A percentile compares a stretch with the other conserved stretches of the same genome.
Conservation (phyloP, 2,797 vertebrate genomes). For the Falco berigora region DNA sequence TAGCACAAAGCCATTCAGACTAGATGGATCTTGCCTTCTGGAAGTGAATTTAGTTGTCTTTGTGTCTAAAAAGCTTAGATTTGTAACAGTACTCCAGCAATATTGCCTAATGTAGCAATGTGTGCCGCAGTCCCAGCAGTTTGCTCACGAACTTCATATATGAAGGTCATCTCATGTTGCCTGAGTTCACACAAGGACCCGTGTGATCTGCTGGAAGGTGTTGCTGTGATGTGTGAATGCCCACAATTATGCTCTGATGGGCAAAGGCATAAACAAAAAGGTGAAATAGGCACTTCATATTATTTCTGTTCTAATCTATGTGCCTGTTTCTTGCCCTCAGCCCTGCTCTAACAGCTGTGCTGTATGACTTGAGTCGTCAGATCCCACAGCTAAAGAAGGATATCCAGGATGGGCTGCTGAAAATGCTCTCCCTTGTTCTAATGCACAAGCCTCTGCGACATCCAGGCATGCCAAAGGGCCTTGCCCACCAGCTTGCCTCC, state of each 20-base stretch:
- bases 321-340: conserved; percentile 64
- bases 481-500: conserved; percentile 92
- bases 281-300: neutral
- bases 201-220: neutral
- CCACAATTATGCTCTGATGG: neutral
- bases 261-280: neutral
- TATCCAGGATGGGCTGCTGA: conserved; percentile 96
- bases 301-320: neutral
- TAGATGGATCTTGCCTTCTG: neutral
- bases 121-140: neutral
- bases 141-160: neutral
- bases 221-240: neutral
- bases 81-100: neutral
- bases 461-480: conserved; percentile 96
- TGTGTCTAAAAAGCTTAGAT: neutral
- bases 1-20: neutral
- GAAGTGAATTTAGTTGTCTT: neutral
- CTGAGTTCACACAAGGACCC: neutral
- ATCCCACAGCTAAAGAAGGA: conserved; percentile 98
- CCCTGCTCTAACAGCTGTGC: conserved; percentile 92
- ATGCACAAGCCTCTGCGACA: conserved; percentile 98
- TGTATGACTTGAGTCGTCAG: conserved; percentile 96
- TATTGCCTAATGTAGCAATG: neutral
- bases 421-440: conserved; percentile 96
- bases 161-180: neutral